Evolutionary conservation across 2,797 vertebrate species (phyloP), one percentile per base, ranked within the genome.

Genomic region (Dermochelys coriacea): DNA sequence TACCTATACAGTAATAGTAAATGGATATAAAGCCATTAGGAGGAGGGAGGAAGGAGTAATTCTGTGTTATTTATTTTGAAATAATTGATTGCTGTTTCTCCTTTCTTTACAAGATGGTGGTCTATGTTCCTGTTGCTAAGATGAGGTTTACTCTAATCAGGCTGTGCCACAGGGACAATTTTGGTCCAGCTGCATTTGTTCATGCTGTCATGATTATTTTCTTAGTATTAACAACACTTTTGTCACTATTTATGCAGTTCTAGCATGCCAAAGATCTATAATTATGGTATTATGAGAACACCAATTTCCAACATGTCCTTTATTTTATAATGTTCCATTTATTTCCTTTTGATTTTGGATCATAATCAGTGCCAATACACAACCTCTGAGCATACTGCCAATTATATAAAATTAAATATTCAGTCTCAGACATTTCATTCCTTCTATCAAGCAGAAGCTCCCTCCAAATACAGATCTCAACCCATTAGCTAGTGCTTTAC

Each of bases 11-110:
- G n/a, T 85, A 91, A 86, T 94, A 89, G 54, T 92, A 79, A 87
- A 84, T 14, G 57, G 3, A 41, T 54, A 25, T 54, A 88, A 89
- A 91, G 2, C 5, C 3, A 37, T 92, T 85, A 37, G 77, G 6
- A 80, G n/a, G 5, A n/a, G 31, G 18, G n/a, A 21, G 16, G n/a
- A n/a, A 37, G 4, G 0, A 51, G 27, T 51, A 92, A 64, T 5
- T 10, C 31, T 88, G 1, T 88, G 64, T 85, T 92, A 37, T 55
- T 92, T 91, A 89, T 94, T 93, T 86, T 80, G 49, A 96, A 93
- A 94, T 41, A 89, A 93, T 85, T 85, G 31, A 88, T 83, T 91
- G 75, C 45, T 4, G 83, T 90, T 93, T 95, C 91, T 14, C 6
- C 85, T 93, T 95, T 95, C 64, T 59, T 90, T 84, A 12, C 34